These are phyloP conservation scores for Slavum lentiscoides DNA, from an alignment of 2,888 invertebrate genomes.

Conservation along the genomic window DNA sequence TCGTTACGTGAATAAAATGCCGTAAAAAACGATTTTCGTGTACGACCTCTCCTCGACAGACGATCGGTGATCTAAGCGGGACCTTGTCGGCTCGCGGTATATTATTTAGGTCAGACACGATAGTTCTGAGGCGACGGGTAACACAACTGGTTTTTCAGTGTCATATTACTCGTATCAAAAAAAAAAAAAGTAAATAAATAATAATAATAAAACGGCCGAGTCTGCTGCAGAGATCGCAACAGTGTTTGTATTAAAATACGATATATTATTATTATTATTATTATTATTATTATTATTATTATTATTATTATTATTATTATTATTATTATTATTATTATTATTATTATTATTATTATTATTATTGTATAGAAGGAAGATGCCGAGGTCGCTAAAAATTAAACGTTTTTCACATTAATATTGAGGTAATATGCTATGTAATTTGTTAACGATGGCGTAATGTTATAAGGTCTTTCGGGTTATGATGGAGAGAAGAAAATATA, in stretches of 20 bases:
- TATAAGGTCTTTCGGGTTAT: neutral
- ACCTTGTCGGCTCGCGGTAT: neutral
- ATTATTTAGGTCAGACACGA: neutral
- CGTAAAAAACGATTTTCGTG: neutral
- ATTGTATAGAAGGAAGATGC: neutral
- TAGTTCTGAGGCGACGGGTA: neutral
- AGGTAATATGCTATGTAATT: neutral
- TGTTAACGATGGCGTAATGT: neutral
- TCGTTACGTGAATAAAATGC: neutral
- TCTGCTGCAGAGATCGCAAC: neutral
- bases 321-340: too few species aligned
- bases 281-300: too few species aligned
- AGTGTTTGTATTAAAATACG: neutral
- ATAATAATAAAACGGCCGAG: neutral
- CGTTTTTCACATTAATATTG: neutral
- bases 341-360: too few species aligned
- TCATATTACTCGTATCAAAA: neutral
- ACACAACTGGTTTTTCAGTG: neutral
- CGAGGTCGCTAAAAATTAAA: neutral
- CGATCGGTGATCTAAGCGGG: neutral
- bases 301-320: too few species aligned
- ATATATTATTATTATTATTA: too few species aligned
- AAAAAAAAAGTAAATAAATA: too few species aligned
- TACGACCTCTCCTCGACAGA: too few species aligned
- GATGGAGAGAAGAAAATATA: neutral